These are phyloP conservation scores for Brachyistius frenatus DNA, from an alignment of 2,113 vertebrate genomes.

Conservation along the genomic window DNA sequence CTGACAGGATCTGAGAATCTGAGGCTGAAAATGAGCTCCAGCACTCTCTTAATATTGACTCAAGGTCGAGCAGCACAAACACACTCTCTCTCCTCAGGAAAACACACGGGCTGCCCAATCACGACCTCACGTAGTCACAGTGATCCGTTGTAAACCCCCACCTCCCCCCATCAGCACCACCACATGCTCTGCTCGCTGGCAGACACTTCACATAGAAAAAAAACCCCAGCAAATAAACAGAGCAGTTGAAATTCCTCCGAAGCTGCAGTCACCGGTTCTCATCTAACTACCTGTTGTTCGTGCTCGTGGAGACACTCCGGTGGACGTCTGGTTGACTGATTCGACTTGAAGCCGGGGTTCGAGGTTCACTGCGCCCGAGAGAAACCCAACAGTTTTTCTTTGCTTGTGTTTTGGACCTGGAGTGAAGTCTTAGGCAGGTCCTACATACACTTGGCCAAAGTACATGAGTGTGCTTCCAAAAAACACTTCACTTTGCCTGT, in stretches of 20 bases:
- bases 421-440: constrained; percentile 39
- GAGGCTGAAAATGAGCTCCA: constrained; percentile 36
- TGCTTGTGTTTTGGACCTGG: constrained; percentile 37
- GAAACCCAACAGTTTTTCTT: constrained; percentile 21
- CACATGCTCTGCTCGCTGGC: constrained; percentile 23
- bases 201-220: constrained; percentile 42
- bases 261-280: constrained; percentile 14
- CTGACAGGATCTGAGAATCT: neutral
- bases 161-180: neutral
- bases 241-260: constrained; percentile 35
- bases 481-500: constrained; percentile 46
- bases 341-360: constrained; percentile 35
- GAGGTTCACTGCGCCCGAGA: constrained; percentile 6
- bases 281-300: constrained; percentile 14
- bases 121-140: constrained; percentile 45
- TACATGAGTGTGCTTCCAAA: constrained; percentile 68
- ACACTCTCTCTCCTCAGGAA: constrained; percentile 42
- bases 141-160: constrained; percentile 59
- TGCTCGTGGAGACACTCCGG: neutral
- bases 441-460: constrained; percentile 55
- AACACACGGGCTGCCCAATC: constrained; percentile 45
- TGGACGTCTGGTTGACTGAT: constrained; percentile 26
- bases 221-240: constrained; percentile 54
- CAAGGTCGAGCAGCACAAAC: constrained; percentile 67
- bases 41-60: constrained; percentile 70